phyloP scores from a whole-genome alignment of 1,140 invertebrate genomes.

The Micrasema longulum region DNA sequence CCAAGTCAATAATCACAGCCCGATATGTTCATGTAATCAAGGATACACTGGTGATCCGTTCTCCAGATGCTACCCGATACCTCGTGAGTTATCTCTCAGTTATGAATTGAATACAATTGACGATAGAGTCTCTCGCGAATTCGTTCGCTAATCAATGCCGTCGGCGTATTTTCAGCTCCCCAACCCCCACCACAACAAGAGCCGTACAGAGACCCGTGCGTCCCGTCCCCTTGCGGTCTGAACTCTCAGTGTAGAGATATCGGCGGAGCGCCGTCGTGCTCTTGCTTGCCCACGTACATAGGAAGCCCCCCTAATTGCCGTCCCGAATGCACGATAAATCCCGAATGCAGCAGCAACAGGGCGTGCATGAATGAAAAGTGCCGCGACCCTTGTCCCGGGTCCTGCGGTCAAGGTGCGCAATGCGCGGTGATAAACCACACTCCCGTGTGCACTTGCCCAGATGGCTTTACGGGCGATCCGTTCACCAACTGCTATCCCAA shows the following conservation, averaged over 20 bases:
- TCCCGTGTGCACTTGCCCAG: conserved; percentile 77
- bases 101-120: neutral
- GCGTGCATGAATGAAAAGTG: conserved; percentile 83
- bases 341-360: conserved; percentile 78
- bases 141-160: conserved; percentile 76
- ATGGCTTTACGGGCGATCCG: conserved; percentile 79
- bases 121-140: conserved; percentile 76
- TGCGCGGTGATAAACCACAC: conserved; percentile 81
- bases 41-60: conserved; percentile 79
- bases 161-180: conserved; percentile 61
- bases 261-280: conserved; percentile 74
- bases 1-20: conserved; percentile 81
- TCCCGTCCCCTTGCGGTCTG: conserved; percentile 78
- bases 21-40: conserved; percentile 74
- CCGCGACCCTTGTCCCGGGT: conserved; percentile 80
- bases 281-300: conserved; percentile 74
- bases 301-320: conserved; percentile 81
- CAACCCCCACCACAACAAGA: conserved; percentile 58
- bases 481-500: conserved; percentile 71
- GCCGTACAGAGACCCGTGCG: conserved; percentile 69
- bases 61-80: conserved; percentile 70
- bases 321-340: conserved; percentile 79
- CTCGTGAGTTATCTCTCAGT: conserved; percentile 64
- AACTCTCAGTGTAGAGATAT: conserved; percentile 78
- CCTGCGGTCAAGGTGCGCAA: conserved; percentile 80